Percentiles rank a stretch among this genome's conserved stretches.
These are phyloP conservation scores for Dinoponera quadriceps DNA, from an alignment of 1,140 invertebrate genomes.

Conservation along the genomic window DNA sequence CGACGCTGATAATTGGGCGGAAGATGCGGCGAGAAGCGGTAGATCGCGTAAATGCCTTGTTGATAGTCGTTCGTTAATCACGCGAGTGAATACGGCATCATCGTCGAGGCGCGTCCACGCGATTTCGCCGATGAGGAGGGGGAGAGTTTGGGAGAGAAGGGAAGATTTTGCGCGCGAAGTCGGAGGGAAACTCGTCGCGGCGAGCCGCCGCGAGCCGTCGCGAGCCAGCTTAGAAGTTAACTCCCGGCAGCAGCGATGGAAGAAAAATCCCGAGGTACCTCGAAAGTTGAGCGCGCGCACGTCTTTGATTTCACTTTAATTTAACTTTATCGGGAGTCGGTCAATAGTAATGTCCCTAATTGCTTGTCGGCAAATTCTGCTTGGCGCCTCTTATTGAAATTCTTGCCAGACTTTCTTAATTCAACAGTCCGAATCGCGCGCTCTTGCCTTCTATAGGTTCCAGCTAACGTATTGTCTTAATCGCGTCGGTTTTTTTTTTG, in stretches of 20 bases:
- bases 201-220: background rate
- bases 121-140: background rate
- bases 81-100: constrained; percentile 33
- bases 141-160: too few relatives aligned
- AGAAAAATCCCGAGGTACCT: constrained; percentile 54
- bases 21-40: constrained; percentile 29
- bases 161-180: too few relatives aligned
- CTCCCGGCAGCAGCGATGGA: constrained; percentile 8
- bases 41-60: constrained; percentile 46
- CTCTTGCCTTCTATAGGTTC: constrained; percentile 13
- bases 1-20: constrained; percentile 43
- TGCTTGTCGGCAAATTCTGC: constrained; percentile 71
- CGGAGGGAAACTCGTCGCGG: constrained; percentile 13
- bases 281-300: background rate
- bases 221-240: background rate
- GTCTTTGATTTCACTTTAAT: constrained; percentile 76
- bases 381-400: constrained; percentile 70
- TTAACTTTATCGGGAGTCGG: constrained; percentile 76
- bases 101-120: background rate
- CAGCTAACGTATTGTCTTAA: constrained; percentile 54
- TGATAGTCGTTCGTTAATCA: constrained; percentile 52
- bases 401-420: constrained; percentile 70
- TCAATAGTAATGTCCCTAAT: constrained; percentile 77
- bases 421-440: constrained; percentile 42
- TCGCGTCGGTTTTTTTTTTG: constrained; percentile 26